phyloP scores from a whole-genome alignment of 2,888 invertebrate species.

The Heliconius aoede region DNA sequence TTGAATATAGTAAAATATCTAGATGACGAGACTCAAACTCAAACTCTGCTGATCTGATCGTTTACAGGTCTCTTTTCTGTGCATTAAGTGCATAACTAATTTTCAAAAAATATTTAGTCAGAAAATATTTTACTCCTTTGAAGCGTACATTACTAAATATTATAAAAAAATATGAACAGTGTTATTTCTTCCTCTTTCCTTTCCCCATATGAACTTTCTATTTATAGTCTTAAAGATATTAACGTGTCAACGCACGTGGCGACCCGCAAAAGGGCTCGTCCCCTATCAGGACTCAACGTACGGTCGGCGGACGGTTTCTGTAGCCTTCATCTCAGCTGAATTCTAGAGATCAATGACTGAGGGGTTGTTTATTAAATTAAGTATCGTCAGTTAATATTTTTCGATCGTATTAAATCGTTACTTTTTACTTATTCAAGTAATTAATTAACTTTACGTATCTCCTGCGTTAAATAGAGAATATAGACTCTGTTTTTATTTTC shows the following conservation, averaged over 20 bases:
- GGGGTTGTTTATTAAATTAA: not conserved
- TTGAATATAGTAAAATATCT: too few species aligned
- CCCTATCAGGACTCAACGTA: conserved; percentile 18
- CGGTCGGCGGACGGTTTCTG: not conserved
- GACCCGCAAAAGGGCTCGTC: conserved; percentile 27
- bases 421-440: too few species aligned
- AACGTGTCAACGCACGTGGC: conserved; percentile 26
- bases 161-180: not conserved
- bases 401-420: too few species aligned
- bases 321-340: conserved; percentile 30
- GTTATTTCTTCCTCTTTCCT: not conserved
- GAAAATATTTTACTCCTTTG: too few species aligned
- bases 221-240: conserved; percentile 19
- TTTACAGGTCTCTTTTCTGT: too few species aligned
- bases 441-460: too few species aligned
- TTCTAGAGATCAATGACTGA: conserved; percentile 6
- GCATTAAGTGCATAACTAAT: too few species aligned
- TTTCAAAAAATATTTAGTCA: too few species aligned
- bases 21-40: too few species aligned
- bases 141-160: not conserved
- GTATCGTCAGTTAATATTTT: not conserved
- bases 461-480: too few species aligned
- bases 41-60: not conserved
- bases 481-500: too few species aligned
- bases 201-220: not conserved